Conservation (phyloP, 2,113 vertebrate species). For the Morone chrysops region DNA sequence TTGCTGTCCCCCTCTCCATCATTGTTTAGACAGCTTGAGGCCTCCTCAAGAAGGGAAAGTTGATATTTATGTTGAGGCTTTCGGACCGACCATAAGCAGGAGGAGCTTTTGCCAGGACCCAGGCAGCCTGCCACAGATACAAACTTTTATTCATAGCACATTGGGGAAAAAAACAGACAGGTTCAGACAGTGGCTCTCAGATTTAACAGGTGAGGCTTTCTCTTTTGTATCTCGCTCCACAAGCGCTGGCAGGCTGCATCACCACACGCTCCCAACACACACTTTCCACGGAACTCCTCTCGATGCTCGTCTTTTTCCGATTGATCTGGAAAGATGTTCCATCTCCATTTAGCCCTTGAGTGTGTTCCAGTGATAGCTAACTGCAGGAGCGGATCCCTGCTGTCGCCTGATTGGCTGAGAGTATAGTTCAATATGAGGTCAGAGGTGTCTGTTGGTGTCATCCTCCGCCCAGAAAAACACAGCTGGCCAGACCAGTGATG, state of each 20-base stretch:
- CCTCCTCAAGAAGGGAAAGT: constrained; percentile 81
- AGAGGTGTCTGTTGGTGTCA: constrained; percentile 76
- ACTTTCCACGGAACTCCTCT: constrained; percentile 55
- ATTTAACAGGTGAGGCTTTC: constrained; percentile 45
- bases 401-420: constrained; percentile 66
- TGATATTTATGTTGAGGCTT: constrained; percentile 83
- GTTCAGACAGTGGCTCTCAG: constrained; percentile 15
- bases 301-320: constrained; percentile 32
- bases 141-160: constrained; percentile 22
- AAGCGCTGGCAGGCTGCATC: constrained; percentile 17
- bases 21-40: constrained; percentile 95
- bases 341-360: constrained; percentile 42
- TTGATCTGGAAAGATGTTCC: constrained; percentile 55
- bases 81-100: constrained; percentile 65
- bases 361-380: constrained; percentile 44
- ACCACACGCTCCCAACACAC: constrained; percentile 24
- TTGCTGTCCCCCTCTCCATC: constrained; percentile 80
- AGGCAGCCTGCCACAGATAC: constrained; percentile 45
- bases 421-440: constrained; percentile 75
- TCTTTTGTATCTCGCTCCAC: not conserved
- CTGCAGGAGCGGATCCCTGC: constrained; percentile 44
- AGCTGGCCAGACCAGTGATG: constrained; percentile 80
- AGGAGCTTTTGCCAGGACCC: constrained; percentile 29
- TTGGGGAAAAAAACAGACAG: constrained; percentile 9
- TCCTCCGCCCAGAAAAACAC: constrained; percentile 81